Base-by-base conservation (phyloP, 2,888 invertebrate species). In the Temnothorax ravouxi region DNA sequence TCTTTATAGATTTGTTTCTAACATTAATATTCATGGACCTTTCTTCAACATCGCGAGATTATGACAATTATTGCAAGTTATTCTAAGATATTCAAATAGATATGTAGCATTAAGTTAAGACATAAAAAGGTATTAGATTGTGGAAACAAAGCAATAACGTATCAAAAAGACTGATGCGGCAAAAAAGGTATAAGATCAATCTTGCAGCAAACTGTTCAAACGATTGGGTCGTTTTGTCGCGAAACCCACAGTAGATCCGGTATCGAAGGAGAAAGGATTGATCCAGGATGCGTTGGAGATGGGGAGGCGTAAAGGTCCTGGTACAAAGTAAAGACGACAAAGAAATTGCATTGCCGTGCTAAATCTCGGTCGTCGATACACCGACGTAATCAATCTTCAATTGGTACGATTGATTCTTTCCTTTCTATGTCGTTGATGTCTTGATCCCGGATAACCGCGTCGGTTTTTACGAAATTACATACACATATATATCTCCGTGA, bases 351-450 rank as follows among this genome's bases (percentile, higher is more conserved):
- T 87, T 85, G 86, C 52, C 84, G 67, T 29, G 89, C 84, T 88
- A 90, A 89, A 89, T 87, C 86, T 86, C 85, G 80, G 85, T 86
- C 85, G 87, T 84, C 86, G 81, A 56, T 87, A 86, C 87, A 86
- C 86, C 88, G 87, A 86, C 85, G 86, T 88, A 90, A 91, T 92
- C 91, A 90, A 89, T 91, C 90, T 92, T 85, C 91, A 89, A 92
- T 92, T 90, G 90, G 77, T 84, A 84, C 90, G 85, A 92, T 92
- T 90, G 91, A 89, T 86, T 89, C 87, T 74, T 86, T 84, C 83
- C 34, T 56, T 80, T 82, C 82, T 74, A 25, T 25, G 44, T 67
- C 66, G 59, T 61, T 67, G 75, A 80, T 67, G 76, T 84, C 83
- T 86, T 80, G 77, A 71, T 83, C 83, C 56, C 81, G 69, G 59